These are phyloP conservation scores for Virgularia gustaviana DNA, from an alignment of 92 coral and sea anemone genomes.

Conservation along the genomic window DNA sequence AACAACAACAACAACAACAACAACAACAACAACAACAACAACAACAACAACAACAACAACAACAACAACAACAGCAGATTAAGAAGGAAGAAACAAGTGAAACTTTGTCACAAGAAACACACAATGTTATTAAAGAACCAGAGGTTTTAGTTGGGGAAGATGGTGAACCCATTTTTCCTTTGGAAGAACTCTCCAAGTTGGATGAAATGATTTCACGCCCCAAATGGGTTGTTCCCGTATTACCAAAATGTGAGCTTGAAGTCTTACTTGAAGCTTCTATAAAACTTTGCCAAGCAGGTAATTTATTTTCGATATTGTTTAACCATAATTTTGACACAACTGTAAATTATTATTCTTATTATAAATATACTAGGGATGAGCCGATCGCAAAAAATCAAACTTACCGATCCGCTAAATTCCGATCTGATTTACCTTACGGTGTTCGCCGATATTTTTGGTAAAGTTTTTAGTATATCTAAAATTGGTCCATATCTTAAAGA, in stretches of 20 bases:
- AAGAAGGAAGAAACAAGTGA: conserved; percentile 61
- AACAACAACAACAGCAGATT: too few species aligned
- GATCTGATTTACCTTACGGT: too few species aligned
- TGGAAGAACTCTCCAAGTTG: conserved; percentile 80
- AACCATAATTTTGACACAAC: neutral
- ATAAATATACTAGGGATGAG: neutral
- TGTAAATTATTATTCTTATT: neutral
- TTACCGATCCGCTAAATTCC: too few species aligned
- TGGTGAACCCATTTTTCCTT: conserved; percentile 85
- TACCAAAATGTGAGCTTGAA: conserved; percentile 97
- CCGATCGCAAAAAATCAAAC: neutral
- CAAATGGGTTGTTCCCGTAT: conserved; percentile 99
- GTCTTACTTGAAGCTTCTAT: conserved; percentile 84
- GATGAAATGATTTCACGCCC: conserved; percentile 97
- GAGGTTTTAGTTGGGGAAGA: conserved; percentile 49
- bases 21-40: too few species aligned
- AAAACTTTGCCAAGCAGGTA: conserved; percentile 92
- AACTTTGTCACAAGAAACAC: conserved; percentile 31
- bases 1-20: too few species aligned
- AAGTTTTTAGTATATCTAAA: too few species aligned
- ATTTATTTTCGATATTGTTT: neutral
- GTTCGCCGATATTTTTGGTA: too few species aligned
- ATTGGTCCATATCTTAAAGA: too few species aligned
- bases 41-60: too few species aligned
- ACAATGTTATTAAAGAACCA: conserved; percentile 2